Base-by-base conservation (phyloP, 2,113 vertebrate genomes). In the Fulica atra region DNA sequence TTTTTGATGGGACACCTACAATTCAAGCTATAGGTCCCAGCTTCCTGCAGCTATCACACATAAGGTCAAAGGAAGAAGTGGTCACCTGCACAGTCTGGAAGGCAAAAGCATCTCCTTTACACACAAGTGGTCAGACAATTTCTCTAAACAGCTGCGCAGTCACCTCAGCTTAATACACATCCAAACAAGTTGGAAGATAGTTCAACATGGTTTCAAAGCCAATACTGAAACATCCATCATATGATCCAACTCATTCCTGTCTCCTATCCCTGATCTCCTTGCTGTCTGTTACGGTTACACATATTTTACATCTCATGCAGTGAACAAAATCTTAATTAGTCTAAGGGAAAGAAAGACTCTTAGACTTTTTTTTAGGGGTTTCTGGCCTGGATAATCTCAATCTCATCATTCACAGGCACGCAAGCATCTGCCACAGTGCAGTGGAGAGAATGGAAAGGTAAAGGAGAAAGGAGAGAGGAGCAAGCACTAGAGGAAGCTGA, bases 321-420 rank as follows among this genome's bases (percentile, higher is more conserved):
- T 6, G 3, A 83, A 50, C 11, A 54, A 44, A 46, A 46, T 40
- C 5, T 24, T 59, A 44, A 48, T 21, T 63, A 42, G 35, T 35
- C 8, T 17, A 60, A 60, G 12, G 12, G 14, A 50, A 89, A 87
- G 16, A 8, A 87, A 73, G 8, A 4, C 25, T 69, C 28, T 35
- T 1, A 5, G 8, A 6, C 6, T 42, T 87, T 65, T 69, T 4
- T 0, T 68, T 72, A 11, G 5, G 7, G 9, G 5, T 16, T 92
- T 66, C n/a, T 70, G 12, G 15, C n/a, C 56, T 53, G 11, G 15
- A 13, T 61, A 74, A 73, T 20, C 42, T 71, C 0, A 0, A 7
- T 61, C 17, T 57, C 48, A 10, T 11, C 66, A 76, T 20, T 48
- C 17, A 57, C 35, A 53, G 33, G 29, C 46, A 68, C 35, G 19